Base-by-base conservation (phyloP, 1,140 invertebrate species). In the Antheraea mylitta region DNA sequence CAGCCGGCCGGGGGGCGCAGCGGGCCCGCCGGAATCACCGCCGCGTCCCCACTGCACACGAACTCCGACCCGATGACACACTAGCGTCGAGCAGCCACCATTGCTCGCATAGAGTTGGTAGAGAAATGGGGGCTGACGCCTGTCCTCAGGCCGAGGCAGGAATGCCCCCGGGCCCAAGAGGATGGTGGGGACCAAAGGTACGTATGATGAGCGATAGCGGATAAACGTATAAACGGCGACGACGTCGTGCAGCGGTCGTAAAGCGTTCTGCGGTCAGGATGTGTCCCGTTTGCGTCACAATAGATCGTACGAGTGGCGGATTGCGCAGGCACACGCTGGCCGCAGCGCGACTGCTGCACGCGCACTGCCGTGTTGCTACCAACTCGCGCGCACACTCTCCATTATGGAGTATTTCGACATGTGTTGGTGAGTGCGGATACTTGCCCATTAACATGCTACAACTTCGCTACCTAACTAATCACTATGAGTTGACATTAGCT, bases 61-160 rank as follows among this genome's bases (percentile, higher is more conserved):
- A 48, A 75, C 87, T 83, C 80, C 85, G 83, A 88, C 74, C 85
- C 85, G 82, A 91, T 91, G 89, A 89, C 85, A 83, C 76, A 86
- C 89, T 87, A 82, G 82, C 66, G 70, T 90, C 82, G 86, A 90
- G 75, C 87, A 88, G 94, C 94, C 96, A 97, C 96, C 96, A 98
- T 98, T 98, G 97, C 97, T 94, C 96, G 96, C 94, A 96, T 97
- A 96, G 96, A 97, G 95, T 97, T 97, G 94, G 96, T 97, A 94
- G 97, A 97, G 94, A 97, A 97, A 97, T 98, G 97, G 97, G 97
- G 97, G 96, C 96, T 97, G 93, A 97, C 96, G 94, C 97, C 97
- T 95, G 97, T 97, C 95, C 96, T 97, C 95, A 96, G 95, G 94
- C 96, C 97, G 95, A 96, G 96, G 95, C 96, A 97, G 96, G 96